Evolutionary conservation across 2,113 vertebrate genomes (phyloP), one percentile per base, ranked within the genome.

Genomic region (Saguinus imperator): DNA sequence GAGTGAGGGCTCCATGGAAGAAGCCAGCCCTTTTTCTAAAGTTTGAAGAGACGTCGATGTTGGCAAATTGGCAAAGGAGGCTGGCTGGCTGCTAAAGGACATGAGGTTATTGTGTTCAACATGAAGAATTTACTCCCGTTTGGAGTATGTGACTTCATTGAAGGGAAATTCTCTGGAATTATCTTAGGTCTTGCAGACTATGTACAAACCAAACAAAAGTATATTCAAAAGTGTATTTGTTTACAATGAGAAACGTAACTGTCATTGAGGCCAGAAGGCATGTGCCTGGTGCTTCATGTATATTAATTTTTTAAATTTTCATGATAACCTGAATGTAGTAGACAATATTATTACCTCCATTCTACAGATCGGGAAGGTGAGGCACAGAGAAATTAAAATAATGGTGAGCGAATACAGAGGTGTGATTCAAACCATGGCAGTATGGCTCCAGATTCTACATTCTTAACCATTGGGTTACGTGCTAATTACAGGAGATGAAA

Each of bases 151-250:
- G 45, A 37, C 35, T 50, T 66, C 50, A 70, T 8, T 0, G 0
- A 66, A n/a, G n/a, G 37, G 64, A 91, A 66, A 9, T 64, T 32
- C 57, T 96, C 75, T 73, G 93, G 52, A n/a, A 70, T 55, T 37
- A 29, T 16, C 23, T n/a, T n/a, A 17, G 13, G 64, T 82, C 50
- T 90, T 50, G 29, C 43, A 43, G 68, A 57, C 52, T 58, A 35
- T 6, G 21, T 29, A 87, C 7, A 80, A 80, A 58, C 21, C 82
- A 73, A 87, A 75, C 43, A 64, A 64, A 0, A 40, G 50, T 48
- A 27, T 32, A 50, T n/a, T 40, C 18, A 8, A 8, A 20, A 58
- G 57, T 58, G 23, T 58, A 25, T 68, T 64, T 68, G 8, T 66
- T 93, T 50, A 75, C 57, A 55, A 6, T 52, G 29, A 86, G 73